Evolutionary conservation across 2,797 vertebrate species (phyloP).

Genomic region (Amniataba percoides): DNA sequence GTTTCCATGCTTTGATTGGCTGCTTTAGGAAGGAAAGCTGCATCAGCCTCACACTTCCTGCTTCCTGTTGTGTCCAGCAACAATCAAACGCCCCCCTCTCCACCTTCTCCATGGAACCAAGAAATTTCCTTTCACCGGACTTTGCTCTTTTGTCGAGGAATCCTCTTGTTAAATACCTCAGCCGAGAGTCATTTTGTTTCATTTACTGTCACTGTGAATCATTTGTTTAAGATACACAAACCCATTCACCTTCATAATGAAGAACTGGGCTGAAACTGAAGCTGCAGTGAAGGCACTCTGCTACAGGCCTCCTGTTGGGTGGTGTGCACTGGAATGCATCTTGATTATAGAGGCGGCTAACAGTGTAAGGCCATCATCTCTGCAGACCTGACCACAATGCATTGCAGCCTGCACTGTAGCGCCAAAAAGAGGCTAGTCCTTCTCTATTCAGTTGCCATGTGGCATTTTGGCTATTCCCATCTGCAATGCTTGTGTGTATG

Average conservation of each 20-base stretch:
- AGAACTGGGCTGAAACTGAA: conserved; percentile 43
- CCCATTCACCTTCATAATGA: conserved; percentile 40
- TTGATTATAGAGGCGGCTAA: conserved; percentile 79
- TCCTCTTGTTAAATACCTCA: conserved; percentile 58
- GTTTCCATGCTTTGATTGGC: conserved; percentile 84
- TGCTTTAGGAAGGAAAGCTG: conserved; percentile 86
- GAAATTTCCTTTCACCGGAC: conserved; percentile 68
- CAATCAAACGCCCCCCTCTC: conserved; percentile 62
- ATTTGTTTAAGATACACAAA: conserved; percentile 36
- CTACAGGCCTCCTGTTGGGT: conserved; percentile 71
- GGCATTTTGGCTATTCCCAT: conserved; percentile 82
- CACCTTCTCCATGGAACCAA: conserved; percentile 59
- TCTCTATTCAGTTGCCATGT: conserved; percentile 81
- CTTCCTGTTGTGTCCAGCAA: conserved; percentile 88
- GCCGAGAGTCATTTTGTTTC: conserved; percentile 19
- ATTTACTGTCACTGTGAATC: conserved; percentile 52
- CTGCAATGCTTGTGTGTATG: conserved; percentile 74
- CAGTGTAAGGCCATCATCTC: conserved; percentile 77
- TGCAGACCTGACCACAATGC: conserved; percentile 75
- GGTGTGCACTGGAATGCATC: conserved; percentile 76
- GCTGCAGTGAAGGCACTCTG: conserved; percentile 33
- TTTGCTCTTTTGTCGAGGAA: conserved; percentile 74
- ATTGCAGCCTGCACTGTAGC: conserved; percentile 64
- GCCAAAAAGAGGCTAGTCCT: conserved; percentile 79
- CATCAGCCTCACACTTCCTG: conserved; percentile 85